Base-by-base conservation (phyloP, 35 echinoderm and acorn worm species). In the Strongylocentrotus purpuratus region DNA sequence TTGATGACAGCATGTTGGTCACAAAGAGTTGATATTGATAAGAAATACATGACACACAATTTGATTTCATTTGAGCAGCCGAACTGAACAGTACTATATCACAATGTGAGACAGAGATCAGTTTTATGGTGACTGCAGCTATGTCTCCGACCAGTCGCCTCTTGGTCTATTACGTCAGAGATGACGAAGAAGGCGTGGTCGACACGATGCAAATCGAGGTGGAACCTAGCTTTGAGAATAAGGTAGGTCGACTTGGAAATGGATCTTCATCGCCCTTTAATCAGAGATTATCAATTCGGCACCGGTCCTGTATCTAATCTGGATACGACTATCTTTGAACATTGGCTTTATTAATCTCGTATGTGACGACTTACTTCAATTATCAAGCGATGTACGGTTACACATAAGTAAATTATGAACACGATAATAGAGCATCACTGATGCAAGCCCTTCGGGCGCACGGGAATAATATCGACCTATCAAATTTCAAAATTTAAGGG, bases 181-280 rank as follows among this genome's bases (percentile, higher is more conserved):
- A 96, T 17, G 95, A 97, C 88, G 91, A 97, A 65, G 98, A 99
- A 86, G 97, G 97, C 46, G 98, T 99, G 31, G 97, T 97, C 35
- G 98, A 97, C 48, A 96, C 94, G 2, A 52, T 99, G 12, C 86
- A 92, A 41, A 46, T 99, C 9, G 46, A 94, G 14, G 96, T 99
- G n/a, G 95, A 96, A 95, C 97, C 96, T 46, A 95, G 86, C 41
- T 98, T 97, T 94, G 97, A 99, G 86, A 99, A 99, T 90, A 61
- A 99, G 95, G 98, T 99, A 32, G 45, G 86, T 47, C 0, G 90
- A 10, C 18, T 78, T 22, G 20, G 20, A 78, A 70, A 22, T 28
- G 25, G 32, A 35, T 78, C 6, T 96, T 35, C 14, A 50, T 94
- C 20, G 47, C 11, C 61, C 31, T 94, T 94, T 32, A 22, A 78